Percentiles rank a stretch among this genome's conserved stretches.
Evolutionary conservation across 1,140 invertebrate species (phyloP).

Genomic region (Pogonomyrmex californicus): DNA sequence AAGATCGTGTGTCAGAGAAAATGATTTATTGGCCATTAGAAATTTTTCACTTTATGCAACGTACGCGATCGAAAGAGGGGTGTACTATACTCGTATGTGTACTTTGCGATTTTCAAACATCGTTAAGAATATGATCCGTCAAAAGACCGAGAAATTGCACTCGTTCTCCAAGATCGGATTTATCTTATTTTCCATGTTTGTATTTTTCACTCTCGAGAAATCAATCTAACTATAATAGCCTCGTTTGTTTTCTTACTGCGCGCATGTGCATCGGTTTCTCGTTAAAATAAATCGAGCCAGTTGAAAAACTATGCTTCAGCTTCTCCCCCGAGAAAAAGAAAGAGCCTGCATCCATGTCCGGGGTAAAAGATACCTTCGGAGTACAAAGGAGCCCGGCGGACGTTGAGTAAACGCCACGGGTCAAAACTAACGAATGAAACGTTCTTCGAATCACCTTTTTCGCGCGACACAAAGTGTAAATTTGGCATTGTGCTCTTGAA

Average conservation of each 20-base stretch:
- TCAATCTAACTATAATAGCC: constrained; percentile 44
- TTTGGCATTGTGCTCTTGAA: constrained; percentile 77
- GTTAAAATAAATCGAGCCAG: constrained; percentile 61
- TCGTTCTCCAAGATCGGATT: background rate
- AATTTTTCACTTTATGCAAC: constrained; percentile 2
- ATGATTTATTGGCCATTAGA: background rate
- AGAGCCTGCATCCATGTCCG: constrained; percentile 1
- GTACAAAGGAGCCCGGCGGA: constrained; percentile 54
- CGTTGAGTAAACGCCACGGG: constrained; percentile 75
- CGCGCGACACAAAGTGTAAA: constrained; percentile 73
- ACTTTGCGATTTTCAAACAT: background rate
- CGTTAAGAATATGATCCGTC: constrained; percentile 7
- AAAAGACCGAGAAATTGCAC: background rate
- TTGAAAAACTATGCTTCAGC: constrained; percentile 51
- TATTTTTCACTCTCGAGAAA: constrained; percentile 46
- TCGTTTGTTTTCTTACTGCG: constrained; percentile 36
- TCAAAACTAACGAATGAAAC: constrained; percentile 78
- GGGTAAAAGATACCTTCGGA: constrained; percentile 74
- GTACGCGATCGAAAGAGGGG: background rate
- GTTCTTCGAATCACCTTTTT: constrained; percentile 64
- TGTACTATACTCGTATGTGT: background rate
- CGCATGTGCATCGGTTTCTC: constrained; percentile 43
- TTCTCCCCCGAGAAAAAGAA: constrained; percentile 34
- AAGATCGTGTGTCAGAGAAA: background rate
- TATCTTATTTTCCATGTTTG: background rate